phyloP scores from a whole-genome alignment of 2,113 vertebrate species.

The Gnathonemus longibarbis region DNA sequence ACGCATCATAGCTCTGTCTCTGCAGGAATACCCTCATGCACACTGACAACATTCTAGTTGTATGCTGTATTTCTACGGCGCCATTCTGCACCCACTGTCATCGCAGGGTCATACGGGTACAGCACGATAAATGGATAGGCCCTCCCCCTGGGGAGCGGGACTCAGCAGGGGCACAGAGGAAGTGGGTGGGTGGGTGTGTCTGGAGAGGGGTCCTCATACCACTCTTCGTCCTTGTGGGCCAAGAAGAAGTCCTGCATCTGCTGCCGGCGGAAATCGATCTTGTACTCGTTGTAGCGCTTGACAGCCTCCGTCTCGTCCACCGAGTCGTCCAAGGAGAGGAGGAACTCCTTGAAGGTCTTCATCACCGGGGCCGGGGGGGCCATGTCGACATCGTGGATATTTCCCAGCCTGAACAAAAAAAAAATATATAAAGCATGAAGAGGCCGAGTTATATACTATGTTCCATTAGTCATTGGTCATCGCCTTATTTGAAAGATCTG shows the following conservation, averaged over 20 bases:
- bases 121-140: not conserved
- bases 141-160: not conserved
- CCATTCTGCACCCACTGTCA: not conserved
- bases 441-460: not conserved
- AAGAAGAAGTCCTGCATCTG: conserved; percentile 96
- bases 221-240: conserved; percentile 90
- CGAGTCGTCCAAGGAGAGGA: conserved; percentile 80
- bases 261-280: conserved; percentile 83
- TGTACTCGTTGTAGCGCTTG: conserved; percentile 88
- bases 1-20: not conserved
- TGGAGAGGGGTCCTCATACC: conserved; percentile 57
- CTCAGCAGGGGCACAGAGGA: not conserved
- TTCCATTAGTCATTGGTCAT: not conserved
- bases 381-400: conserved; percentile 79
- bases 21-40: not conserved
- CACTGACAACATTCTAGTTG: not conserved
- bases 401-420: conserved; percentile 64
- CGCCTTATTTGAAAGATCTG: not conserved
- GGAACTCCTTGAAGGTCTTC: conserved; percentile 89
- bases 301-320: conserved; percentile 88
- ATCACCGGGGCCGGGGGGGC: conserved; percentile 76
- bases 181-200: not conserved
- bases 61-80: not conserved
- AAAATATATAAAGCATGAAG: not conserved
- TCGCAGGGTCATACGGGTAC: not conserved